A percentile compares a stretch with the other conserved stretches of the same genome.
These are phyloP conservation scores for Prietella phreatophila DNA, from an alignment of 2,113 vertebrate species.

Conservation along the genomic window DNA sequence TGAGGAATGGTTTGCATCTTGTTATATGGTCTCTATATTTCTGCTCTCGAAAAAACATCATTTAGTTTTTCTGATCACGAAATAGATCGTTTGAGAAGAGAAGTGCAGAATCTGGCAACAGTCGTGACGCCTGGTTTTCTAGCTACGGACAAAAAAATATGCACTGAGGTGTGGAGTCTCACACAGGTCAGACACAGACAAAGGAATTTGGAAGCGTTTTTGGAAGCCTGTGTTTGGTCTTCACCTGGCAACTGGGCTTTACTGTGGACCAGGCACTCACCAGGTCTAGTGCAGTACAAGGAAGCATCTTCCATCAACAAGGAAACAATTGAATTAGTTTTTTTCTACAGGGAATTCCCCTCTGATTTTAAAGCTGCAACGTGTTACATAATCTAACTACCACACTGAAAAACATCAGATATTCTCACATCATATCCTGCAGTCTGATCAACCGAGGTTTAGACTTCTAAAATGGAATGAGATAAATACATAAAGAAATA, in stretches of 20 bases:
- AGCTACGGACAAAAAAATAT: no score
- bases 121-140: no score
- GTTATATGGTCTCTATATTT: no score
- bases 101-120: background rate
- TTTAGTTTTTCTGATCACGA: background rate
- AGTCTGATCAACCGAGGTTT: background rate
- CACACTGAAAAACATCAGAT: background rate
- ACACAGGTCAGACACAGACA: background rate
- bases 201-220: no score
- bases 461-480: background rate
- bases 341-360: slow-evolving; percentile 30
- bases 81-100: background rate
- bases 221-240: background rate
- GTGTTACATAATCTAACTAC: background rate
- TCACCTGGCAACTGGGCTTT: background rate
- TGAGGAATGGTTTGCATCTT: no score
- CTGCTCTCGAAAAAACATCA: no score
- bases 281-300: slow-evolving; percentile 32
- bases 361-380: background rate
- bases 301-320: slow-evolving; percentile 42
- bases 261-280: background rate
- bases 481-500: background rate
- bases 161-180: background rate
- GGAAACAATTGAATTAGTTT: slow-evolving; percentile 24
- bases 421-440: background rate